These are phyloP conservation scores for Caradrina clavipalpis DNA, from an alignment of 2,888 invertebrate genomes.

Conservation along the genomic window DNA sequence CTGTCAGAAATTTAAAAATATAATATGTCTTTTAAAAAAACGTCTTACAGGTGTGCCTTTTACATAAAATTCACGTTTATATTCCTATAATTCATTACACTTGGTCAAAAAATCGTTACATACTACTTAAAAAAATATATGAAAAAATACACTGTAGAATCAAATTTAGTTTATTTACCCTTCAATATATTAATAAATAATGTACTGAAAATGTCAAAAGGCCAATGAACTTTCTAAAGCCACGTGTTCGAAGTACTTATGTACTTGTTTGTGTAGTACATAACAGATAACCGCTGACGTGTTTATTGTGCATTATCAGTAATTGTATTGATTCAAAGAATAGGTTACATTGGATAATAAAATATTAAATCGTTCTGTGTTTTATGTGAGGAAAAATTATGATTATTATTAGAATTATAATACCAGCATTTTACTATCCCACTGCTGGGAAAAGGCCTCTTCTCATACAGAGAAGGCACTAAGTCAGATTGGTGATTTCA, in stretches of 20 bases:
- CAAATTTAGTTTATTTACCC: slow-evolving; percentile 1
- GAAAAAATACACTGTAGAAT: neutral
- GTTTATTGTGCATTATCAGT: slow-evolving; percentile 8
- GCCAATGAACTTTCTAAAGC: slow-evolving; percentile 20
- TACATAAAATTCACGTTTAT: too few species aligned
- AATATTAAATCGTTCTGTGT: too few species aligned
- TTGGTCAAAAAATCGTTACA: neutral
- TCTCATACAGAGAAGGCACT: too few species aligned
- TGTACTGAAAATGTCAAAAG: slow-evolving; percentile 2
- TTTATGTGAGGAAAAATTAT: too few species aligned
- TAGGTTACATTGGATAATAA: neutral
- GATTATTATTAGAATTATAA: too few species aligned
- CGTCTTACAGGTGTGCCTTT: too few species aligned
- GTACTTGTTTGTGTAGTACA: neutral
- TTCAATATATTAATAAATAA: too few species aligned
- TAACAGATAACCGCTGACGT: slow-evolving; percentile 16
- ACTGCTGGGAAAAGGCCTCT: too few species aligned
- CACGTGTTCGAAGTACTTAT: neutral
- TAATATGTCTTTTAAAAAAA: too few species aligned
- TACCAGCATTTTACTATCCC: too few species aligned
- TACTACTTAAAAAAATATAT: neutral
- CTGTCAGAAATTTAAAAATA: too few species aligned
- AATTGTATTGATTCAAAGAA: neutral
- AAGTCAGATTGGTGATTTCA: too few species aligned
- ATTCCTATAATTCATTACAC: neutral